Conservation (phyloP, 1,140 invertebrate species). For the Cepaea nemoralis region DNA sequence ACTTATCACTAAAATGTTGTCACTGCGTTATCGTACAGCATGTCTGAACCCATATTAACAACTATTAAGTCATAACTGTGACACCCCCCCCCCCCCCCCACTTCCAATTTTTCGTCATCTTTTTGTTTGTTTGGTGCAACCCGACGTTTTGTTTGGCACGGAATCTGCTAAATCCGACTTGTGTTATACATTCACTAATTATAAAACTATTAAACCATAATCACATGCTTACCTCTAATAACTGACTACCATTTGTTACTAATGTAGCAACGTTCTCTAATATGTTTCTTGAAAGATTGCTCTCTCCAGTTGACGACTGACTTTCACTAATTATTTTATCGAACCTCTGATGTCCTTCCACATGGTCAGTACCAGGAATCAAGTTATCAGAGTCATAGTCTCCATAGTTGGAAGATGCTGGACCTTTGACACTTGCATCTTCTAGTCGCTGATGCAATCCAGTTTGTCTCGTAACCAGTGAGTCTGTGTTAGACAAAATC, state of each 20-base stretch:
- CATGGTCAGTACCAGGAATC: background rate
- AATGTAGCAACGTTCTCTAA: background rate
- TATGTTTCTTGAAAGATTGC: background rate
- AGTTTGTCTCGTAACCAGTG: background rate
- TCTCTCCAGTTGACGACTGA: background rate
- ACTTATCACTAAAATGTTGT: too few species aligned
- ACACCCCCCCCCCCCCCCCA: too few species aligned
- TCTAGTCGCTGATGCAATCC: background rate
- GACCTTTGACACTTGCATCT: background rate
- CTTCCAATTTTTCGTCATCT: too few species aligned
- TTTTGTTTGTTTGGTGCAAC: too few species aligned
- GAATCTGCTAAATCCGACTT: too few species aligned
- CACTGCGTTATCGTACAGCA: too few species aligned
- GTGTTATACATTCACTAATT: too few species aligned
- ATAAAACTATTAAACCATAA: too few species aligned
- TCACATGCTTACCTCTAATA: slow-evolving; percentile 31
- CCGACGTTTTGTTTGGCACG: too few species aligned
- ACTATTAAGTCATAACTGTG: too few species aligned
- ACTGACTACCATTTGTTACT: slow-evolving; percentile 32
- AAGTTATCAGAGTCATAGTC: background rate
- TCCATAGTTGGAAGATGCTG: background rate
- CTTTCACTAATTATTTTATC: background rate
- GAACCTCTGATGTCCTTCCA: background rate
- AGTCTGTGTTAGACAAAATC: slow-evolving; percentile 27
- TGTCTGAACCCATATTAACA: too few species aligned